Evolutionary conservation across 2,797 vertebrate species (phyloP), one percentile per base, ranked within the genome.

Genomic region (Geotrypetes seraphini): DNA sequence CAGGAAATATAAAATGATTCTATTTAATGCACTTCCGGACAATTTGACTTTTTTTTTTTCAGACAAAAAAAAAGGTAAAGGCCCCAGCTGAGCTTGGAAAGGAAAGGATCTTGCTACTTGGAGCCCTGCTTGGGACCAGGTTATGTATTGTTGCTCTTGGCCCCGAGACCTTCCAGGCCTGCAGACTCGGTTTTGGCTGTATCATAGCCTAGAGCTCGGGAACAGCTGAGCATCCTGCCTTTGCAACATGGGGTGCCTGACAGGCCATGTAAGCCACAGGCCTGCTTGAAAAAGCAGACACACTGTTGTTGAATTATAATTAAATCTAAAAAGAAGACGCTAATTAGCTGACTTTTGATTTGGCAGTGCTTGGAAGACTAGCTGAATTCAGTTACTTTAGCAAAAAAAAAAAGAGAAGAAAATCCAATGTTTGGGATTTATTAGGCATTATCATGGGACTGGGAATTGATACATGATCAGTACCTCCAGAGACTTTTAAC

Each of bases 131-230:
- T 22, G 41, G 56, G 45, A 61, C 42, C 57, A 71, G 62, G 60
- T 69, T 72, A 47, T 67, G 62, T 71, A 37, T 53, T 67, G 50
- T 59, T 67, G 36, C 28, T 67, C 42, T 73, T 73, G 64, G 64
- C 39, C 1, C 2, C 0, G 15, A 33, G 37, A 2, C 0, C 27
- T 50, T 29, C 2, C 28, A 52, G 54, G 44, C 33, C 43, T 38
- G 27, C 2, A 49, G 46, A 5, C 24, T 41, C 31, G 6, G 2
- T 36, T 63, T n/a, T 63, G 49, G 52, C 60, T 48, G 36, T 3
- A 4, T 23, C 37, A 25, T 19, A 39, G 12, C 12, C 0, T 1
- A 5, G 38, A 13, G 31, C 22, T 37, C 39, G 2, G 7, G 33
- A 35, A 40, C 40, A 37, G 29, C 1, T 3, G 39, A 33, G 28